Evolutionary conservation across 2,888 invertebrate genomes (phyloP), one percentile per base, ranked within the genome.

Genomic region (Anticlea derivata): DNA sequence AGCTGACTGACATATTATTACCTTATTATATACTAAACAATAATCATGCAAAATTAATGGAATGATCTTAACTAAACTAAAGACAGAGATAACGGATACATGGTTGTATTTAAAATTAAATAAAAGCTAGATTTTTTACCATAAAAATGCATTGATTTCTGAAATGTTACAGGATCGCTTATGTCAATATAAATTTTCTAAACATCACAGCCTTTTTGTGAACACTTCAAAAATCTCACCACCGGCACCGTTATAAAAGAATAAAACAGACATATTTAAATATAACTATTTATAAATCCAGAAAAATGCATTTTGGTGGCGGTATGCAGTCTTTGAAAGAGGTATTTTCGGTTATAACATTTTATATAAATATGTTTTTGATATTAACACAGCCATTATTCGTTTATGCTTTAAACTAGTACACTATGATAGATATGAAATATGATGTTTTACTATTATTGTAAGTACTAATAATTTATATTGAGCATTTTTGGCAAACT

Each of bases 351-450:
- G 90, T 88, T 83, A 68, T 78, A 78, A 75, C 68, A 66, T 68
- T 47, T 37, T 75, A 61, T 73, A 78, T 41, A 83, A 80, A 83
- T 86, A 83, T 77, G 70, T 83, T 86, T 88, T 89, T 85, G 87
- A 87, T 86, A 83, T 83, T 77, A 83, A 84, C 90, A 89, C 90
- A 89, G 89, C 89, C 89, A 87, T 86, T 77, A 82, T 80, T 81
- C 78, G 73, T 75, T 66, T 68, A 73, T 66, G 61, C 63, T 70
- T 66, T 70, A 66, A 63, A 40, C 66, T 53, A 70, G 65, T 67
- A 73, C 58, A 65, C 61, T 73, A 68, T 31, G 57, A 55, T 64
- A 67, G n/a, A n/a, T 66, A 68, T 63, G 58, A 65, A 60, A 65
- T 52, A 61, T 30, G 17, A 37, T 11, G 22, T 22, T 7, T 34